Percentiles rank a stretch among this genome's conserved stretches.
phyloP scores from a whole-genome alignment of 2,113 vertebrate species.

The Zeus faber region DNA sequence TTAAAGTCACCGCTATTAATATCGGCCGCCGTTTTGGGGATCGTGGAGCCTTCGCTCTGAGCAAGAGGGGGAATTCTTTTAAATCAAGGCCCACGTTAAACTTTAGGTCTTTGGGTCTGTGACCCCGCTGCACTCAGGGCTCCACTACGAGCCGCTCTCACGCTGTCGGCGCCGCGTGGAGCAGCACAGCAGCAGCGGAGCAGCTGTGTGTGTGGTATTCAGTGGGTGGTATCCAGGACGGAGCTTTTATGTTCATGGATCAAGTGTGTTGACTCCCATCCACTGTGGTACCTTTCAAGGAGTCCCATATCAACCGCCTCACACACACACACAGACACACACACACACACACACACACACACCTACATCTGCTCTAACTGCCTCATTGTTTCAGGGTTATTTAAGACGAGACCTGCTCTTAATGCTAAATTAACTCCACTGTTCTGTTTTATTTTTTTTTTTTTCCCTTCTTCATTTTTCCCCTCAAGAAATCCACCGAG shows the following conservation, averaged over 20 bases:
- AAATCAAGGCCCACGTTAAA: too few species aligned
- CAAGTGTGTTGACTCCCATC: slow-evolving; percentile 64
- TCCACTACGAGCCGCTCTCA: too few species aligned
- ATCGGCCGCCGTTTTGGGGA: too few species aligned
- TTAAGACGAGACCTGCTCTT: slow-evolving; percentile 43
- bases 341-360: slow-evolving; percentile 21
- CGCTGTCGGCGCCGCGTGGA: too few species aligned
- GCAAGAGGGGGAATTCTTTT: too few species aligned
- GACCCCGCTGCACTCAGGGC: too few species aligned
- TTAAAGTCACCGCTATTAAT: too few species aligned
- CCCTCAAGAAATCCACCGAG: slow-evolving; percentile 30
- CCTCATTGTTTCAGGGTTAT: slow-evolving; percentile 39
- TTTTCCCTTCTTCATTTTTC: slow-evolving; percentile 2
- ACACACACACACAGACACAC: slow-evolving; percentile 7
- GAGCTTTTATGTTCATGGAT: slow-evolving; percentile 59
- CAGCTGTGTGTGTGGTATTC: slow-evolving; percentile 69
- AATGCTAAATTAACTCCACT: slow-evolving; percentile 57
- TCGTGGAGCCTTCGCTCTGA: too few species aligned
- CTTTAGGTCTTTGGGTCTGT: too few species aligned
- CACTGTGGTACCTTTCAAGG: slow-evolving; percentile 46
- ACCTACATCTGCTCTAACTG: slow-evolving; percentile 45
- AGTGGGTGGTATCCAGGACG: slow-evolving; percentile 67
- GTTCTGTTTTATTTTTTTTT: not conserved
- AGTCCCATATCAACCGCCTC: slow-evolving; percentile 10
- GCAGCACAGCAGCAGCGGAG: too few species aligned